phyloP scores from a whole-genome alignment of 2,888 invertebrate species.

The Gymnocheta viridis region DNA sequence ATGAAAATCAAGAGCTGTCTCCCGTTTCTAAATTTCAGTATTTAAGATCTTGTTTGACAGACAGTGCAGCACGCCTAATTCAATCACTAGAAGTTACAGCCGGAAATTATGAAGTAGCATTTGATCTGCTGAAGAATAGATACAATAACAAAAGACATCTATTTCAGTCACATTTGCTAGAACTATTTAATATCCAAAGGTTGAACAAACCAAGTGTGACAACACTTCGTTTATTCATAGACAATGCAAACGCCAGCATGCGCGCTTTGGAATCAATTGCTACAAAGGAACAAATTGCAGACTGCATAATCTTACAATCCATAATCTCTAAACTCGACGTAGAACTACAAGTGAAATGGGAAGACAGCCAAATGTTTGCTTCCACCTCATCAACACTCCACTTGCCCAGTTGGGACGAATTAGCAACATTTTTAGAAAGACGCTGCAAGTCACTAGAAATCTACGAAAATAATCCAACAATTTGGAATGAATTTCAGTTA shows the following conservation, averaged over 20 bases:
- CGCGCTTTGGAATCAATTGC: constrained; percentile 64
- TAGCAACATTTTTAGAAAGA: constrained; percentile 24
- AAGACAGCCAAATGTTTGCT: constrained; percentile 37
- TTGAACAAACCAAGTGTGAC: constrained; percentile 43
- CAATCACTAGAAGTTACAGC: constrained; percentile 62
- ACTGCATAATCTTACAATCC: too few species aligned
- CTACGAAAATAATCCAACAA: neutral
- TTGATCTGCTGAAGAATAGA: constrained; percentile 27
- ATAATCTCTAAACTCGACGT: constrained; percentile 51
- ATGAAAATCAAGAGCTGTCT: constrained; percentile 44
- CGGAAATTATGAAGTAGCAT: constrained; percentile 58
- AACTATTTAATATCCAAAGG: constrained; percentile 43
- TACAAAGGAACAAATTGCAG: constrained; percentile 49
- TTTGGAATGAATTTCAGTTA: too few species aligned
- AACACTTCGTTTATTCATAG: constrained; percentile 45
- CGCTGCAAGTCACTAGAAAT: constrained; percentile 33
- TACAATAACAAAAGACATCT: constrained; percentile 14
- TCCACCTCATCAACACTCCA: neutral
- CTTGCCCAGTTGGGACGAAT: constrained; percentile 13
- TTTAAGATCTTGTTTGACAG: constrained; percentile 49
- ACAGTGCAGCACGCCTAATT: constrained; percentile 24
- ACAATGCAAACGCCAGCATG: constrained; percentile 47
- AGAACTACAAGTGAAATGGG: constrained; percentile 56
- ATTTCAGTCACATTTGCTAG: constrained; percentile 31
- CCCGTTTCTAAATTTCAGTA: constrained; percentile 60